Evolutionary conservation across 2,797 vertebrate species (phyloP).

Genomic region (Ibycter americanus): DNA sequence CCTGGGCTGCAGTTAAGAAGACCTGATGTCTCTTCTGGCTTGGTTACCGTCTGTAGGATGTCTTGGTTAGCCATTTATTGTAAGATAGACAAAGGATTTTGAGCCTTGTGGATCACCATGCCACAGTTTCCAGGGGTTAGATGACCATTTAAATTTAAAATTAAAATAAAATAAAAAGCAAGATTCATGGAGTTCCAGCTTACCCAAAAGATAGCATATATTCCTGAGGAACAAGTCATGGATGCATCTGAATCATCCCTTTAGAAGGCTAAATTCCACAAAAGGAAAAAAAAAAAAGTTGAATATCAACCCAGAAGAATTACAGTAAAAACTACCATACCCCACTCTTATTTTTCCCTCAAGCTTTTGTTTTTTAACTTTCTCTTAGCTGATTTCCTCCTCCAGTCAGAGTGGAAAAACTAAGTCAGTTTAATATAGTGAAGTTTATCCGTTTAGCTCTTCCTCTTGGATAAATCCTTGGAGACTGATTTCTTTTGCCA

Average conservation of each 20-base stretch:
- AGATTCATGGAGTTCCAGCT: not conserved
- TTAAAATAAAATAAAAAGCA: not conserved
- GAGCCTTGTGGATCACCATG: not conserved
- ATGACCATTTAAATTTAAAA: not conserved
- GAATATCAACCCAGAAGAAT: not conserved
- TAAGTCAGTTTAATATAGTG: conserved; percentile 27
- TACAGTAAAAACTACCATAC: not conserved
- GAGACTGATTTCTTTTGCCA: conserved; percentile 34
- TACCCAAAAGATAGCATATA: not conserved
- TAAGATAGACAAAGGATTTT: not conserved
- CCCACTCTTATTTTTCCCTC: not conserved
- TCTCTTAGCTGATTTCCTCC: not conserved
- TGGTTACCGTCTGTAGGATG: not conserved
- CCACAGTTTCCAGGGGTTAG: not conserved
- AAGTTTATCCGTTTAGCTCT: conserved; percentile 36
- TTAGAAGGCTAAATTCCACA: not conserved
- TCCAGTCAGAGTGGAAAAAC: not conserved
- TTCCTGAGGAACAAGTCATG: not conserved
- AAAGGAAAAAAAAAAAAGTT: not conserved
- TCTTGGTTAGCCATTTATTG: not conserved
- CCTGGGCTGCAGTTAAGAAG: not conserved
- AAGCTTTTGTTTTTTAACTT: not conserved
- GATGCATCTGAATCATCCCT: not conserved
- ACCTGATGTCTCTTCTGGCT: not conserved
- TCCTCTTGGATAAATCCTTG: conserved; percentile 43